Conservation (phyloP, 1,140 invertebrate genomes). For the Mya arenaria region DNA sequence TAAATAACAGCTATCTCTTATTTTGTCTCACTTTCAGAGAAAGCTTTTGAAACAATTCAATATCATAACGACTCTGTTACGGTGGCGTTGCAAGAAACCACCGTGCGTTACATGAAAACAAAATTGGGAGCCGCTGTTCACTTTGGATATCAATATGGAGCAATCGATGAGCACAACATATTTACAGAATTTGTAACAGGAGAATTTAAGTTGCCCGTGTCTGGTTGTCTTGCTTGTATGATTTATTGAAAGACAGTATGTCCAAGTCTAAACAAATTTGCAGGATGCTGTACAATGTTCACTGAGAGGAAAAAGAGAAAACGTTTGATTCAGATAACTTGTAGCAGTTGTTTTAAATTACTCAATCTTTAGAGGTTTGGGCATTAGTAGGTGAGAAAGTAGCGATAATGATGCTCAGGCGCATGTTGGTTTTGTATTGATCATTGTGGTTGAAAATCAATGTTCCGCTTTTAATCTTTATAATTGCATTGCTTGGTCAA, state of each 20-base stretch:
- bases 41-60: slow-evolving; percentile 55
- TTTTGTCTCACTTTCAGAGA: slow-evolving; percentile 38
- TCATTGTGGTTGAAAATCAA: too few relatives aligned
- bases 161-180: slow-evolving; percentile 31
- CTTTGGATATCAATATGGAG: slow-evolving; percentile 22
- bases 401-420: too few relatives aligned
- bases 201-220: background rate
- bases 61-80: slow-evolving; percentile 39
- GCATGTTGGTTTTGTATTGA: too few relatives aligned
- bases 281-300: too few relatives aligned
- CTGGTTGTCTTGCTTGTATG: background rate
- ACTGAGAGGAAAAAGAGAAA: too few relatives aligned
- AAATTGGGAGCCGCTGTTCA: slow-evolving; percentile 38
- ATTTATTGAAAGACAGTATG: background rate
- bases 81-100: slow-evolving; percentile 42
- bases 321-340: too few relatives aligned
- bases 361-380: too few relatives aligned
- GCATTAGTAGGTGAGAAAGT: too few relatives aligned
- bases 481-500: too few relatives aligned
- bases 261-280: too few relatives aligned
- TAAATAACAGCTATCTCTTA: slow-evolving; percentile 56
- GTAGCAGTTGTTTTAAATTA: too few relatives aligned
- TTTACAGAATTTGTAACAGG: background rate
- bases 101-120: slow-evolving; percentile 41
- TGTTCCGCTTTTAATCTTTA: too few relatives aligned